Base-by-base conservation (phyloP, 2,113 vertebrate species). In the Melanostigma gelatinosum region DNA sequence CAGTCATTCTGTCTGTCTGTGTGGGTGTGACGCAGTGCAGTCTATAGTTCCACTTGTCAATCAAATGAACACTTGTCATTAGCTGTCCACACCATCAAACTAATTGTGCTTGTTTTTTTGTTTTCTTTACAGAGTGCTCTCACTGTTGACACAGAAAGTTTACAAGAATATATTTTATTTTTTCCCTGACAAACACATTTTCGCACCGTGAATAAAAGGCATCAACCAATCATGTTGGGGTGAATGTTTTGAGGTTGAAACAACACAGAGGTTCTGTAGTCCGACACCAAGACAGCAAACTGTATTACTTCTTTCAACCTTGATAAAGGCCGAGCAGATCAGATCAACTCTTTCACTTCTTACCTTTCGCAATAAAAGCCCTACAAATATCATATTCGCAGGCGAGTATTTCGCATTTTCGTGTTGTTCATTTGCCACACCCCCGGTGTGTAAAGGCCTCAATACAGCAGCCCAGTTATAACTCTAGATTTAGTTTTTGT, bases 11-110 rank as follows among this genome's bases (percentile, higher is more conserved):
- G 72, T 75, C 34, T 40, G 27, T 67, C 8, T 34, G 66, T 75
- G 75, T 81, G 83, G 54, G 60, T 54, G 72, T 80, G 77, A 74
- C 15, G 9, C 57, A 74, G 4, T 38, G 50, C 12, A 13, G 54
- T 69, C 72, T 54, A 6, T 52, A 50, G 67, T 66, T 67, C 38
- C 62, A 60, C 50, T 52, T 34, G 68, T 72, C 80, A 66, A 10
- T 77, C 68, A 72, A 60, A 60, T 64, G 29, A 64, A 71, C 48
- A 32, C 29, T 46, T 61, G 61, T 48, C 48, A 36, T 34, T 36
- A 24, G 63, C 38, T 69, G 65, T 52, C 57, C 24, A 24, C 55
- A 13, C 9, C 18, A 20, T 69, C 36, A 40, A 20, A 54, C 44
- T 74, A n/a, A 34, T 48, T n/a, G 6, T 32, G 18, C 11, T 12